Evolutionary conservation across 2,888 invertebrate species (phyloP).

Genomic region (Serripes groenlandicus): DNA sequence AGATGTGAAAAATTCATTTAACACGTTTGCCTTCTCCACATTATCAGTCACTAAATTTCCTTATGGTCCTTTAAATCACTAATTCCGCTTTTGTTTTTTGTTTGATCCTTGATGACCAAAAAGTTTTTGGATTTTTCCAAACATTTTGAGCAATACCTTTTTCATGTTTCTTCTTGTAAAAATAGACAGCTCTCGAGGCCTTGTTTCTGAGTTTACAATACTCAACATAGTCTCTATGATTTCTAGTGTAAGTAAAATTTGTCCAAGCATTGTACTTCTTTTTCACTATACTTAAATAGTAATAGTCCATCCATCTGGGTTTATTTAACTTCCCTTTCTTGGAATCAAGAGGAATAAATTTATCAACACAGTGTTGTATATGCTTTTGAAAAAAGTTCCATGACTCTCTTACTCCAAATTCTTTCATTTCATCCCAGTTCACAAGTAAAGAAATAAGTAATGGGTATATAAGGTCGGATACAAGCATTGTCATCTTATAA

Average conservation of each 20-base stretch:
- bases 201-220: slow-evolving; percentile 23
- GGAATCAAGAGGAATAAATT: slow-evolving; percentile 9
- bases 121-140: slow-evolving; percentile 15
- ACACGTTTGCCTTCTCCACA: slow-evolving; percentile 28
- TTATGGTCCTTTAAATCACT: slow-evolving; percentile 19
- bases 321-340: background rate
- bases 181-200: slow-evolving; percentile 23
- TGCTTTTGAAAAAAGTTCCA: slow-evolving; percentile 7
- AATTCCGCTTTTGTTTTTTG: slow-evolving; percentile 23
- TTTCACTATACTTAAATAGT: slow-evolving; percentile 18
- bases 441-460: no score
- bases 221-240: slow-evolving; percentile 15
- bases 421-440: no score
- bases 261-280: slow-evolving; percentile 42
- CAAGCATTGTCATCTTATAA: no score
- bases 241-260: slow-evolving; percentile 20
- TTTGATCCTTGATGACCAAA: slow-evolving; percentile 36
- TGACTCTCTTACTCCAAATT: background rate
- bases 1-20: slow-evolving; percentile 33
- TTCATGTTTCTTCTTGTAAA: slow-evolving; percentile 6
- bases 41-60: slow-evolving; percentile 27
- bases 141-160: slow-evolving; percentile 7
- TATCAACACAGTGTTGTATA: slow-evolving; percentile 23
- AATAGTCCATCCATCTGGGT: slow-evolving; percentile 42
- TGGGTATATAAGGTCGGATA: no score